A percentile compares a stretch with the other conserved stretches of the same genome.
phyloP scores from a whole-genome alignment of 2,113 vertebrate species.

The Corythaeola cristata region DNA sequence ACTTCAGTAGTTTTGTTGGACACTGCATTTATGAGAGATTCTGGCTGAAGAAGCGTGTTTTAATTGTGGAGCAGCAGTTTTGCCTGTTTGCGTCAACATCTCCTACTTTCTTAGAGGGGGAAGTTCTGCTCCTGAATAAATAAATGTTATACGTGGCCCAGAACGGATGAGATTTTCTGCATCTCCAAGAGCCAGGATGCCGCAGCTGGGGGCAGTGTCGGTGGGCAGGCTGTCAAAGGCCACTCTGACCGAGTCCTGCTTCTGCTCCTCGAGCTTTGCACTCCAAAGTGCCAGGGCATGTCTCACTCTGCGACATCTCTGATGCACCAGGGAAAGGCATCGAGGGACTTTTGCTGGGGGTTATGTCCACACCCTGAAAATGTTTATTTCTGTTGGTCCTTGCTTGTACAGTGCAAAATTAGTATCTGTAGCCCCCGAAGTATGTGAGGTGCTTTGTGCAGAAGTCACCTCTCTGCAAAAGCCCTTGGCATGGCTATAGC shows the following conservation, averaged over 20 bases:
- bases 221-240: not conserved
- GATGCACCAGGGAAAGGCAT: not conserved
- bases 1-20: not conserved
- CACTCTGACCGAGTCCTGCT: fast-evolving
- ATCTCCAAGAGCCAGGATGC: not conserved
- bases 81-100: not conserved
- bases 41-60: not conserved
- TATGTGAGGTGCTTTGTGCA: not conserved
- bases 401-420: not conserved
- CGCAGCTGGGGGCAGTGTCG: not conserved
- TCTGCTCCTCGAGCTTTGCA: not conserved
- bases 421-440: not conserved
- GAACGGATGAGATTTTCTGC: not conserved
- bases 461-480: not conserved
- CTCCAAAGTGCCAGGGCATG: fast-evolving
- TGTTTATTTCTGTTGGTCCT: not conserved
- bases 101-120: slow-evolving; percentile 5
- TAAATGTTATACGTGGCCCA: not conserved
- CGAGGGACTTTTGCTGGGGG: fast-evolving
- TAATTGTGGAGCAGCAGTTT: slow-evolving; percentile 7
- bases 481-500: not conserved
- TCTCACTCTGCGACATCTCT: fast-evolving
- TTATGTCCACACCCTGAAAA: not conserved
- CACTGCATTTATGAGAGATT: not conserved
- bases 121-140: slow-evolving; percentile 10